Conservation (phyloP, 2,888 invertebrate species). For the Plebejus anna region DNA sequence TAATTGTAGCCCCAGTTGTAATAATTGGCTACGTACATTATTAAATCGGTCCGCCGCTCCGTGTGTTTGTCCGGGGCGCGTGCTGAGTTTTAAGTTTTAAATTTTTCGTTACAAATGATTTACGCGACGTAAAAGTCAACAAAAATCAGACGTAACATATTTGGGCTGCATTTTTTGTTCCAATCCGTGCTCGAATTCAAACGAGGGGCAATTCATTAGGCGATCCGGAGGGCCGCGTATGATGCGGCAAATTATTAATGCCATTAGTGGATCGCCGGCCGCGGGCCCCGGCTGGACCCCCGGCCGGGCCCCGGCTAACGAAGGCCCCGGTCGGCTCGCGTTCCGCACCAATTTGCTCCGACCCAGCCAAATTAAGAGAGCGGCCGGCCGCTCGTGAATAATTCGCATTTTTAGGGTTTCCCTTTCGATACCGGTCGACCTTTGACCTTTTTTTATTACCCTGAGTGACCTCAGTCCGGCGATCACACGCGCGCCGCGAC, state of each 20-base stretch:
- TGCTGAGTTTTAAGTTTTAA: neutral
- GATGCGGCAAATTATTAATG: constrained; percentile 28
- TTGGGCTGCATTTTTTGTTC: neutral
- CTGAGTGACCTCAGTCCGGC: neutral
- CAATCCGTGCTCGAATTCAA: constrained; percentile 16
- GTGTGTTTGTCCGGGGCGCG: neutral
- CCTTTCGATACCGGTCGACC: constrained; percentile 16
- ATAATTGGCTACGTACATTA: neutral
- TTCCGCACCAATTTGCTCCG: constrained; percentile 23
- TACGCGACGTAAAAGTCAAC: neutral
- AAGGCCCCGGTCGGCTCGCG: constrained; percentile 14
- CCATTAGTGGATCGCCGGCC: constrained; percentile 21
- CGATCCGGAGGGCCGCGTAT: constrained; percentile 8
- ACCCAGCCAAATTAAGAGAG: constrained; percentile 27
- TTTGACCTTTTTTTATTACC: constrained; percentile 6
- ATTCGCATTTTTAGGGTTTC: constrained; percentile 25
- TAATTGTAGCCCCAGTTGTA: neutral
- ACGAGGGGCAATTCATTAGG: constrained; percentile 20
- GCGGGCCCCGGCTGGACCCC: neutral
- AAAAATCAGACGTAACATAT: constrained; percentile 1
- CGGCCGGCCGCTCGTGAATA: constrained; percentile 26
- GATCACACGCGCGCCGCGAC: constrained; percentile 1
- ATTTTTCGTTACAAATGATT: neutral
- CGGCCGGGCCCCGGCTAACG: constrained; percentile 2
- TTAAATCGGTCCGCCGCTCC: neutral